A percentile compares a stretch with the other conserved stretches of the same genome.
Conservation (phyloP, 2,888 invertebrate species). For the Bombylius major region DNA sequence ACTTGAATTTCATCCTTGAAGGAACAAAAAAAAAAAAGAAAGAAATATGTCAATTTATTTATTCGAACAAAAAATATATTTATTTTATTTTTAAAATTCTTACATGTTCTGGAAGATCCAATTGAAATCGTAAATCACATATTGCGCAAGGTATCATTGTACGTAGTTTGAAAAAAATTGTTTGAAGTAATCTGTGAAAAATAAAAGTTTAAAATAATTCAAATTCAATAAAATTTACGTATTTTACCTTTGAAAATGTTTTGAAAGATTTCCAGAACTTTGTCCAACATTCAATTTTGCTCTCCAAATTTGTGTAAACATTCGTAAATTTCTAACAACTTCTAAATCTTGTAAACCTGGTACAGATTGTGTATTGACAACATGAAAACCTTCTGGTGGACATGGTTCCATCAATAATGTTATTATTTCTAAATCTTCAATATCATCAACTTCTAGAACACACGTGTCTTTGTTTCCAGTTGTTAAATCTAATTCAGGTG, state of each 20-base stretch:
- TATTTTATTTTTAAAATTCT: conserved; percentile 11
- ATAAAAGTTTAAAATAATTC: neutral
- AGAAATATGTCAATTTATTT: neutral
- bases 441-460: conserved; percentile 71
- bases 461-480: conserved; percentile 68
- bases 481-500: conserved; percentile 53
- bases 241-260: conserved; percentile 39
- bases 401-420: conserved; percentile 59
- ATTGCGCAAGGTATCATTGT: conserved; percentile 79
- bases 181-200: conserved; percentile 45
- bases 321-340: conserved; percentile 58
- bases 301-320: conserved; percentile 75
- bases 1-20: conserved; percentile 52
- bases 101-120: conserved; percentile 77
- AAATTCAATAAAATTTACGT: neutral
- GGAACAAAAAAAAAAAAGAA: conserved; percentile 15
- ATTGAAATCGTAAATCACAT: conserved; percentile 64
- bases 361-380: conserved; percentile 64
- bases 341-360: conserved; percentile 58
- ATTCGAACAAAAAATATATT: neutral
- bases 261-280: conserved; percentile 41
- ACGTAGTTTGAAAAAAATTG: conserved; percentile 79
- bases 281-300: conserved; percentile 44
- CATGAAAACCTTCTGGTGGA: conserved; percentile 63
- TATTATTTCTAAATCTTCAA: conserved; percentile 66